Base-by-base conservation (phyloP, 2,113 vertebrate genomes). In the Xerus inauris region DNA sequence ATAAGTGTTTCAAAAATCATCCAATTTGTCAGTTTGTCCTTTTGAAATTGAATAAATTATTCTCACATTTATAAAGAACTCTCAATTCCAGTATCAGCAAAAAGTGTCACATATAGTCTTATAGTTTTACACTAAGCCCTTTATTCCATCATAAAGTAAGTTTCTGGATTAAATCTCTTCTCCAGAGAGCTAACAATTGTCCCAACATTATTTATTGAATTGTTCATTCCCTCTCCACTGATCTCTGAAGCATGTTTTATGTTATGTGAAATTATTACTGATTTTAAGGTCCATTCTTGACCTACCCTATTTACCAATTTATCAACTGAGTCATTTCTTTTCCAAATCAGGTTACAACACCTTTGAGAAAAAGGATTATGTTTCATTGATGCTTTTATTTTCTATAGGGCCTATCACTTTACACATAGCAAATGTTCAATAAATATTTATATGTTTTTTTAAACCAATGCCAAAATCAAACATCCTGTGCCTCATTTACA, bases 391-490 rank as follows among this genome's bases (percentile, higher is more conserved):
- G 26, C 49, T 85, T 92, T 1, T 79, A 67, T 86, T 94, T 94
- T 95, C 89, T 82, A 83, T 62, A 89, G 38, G 69, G 65, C 40
- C 45, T 89, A 93, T 97, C 79, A 94, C 40, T 91, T 97, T 96
- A 89, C 80, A 84, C 64, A 91, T 67, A 95, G 76, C 93, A 96
- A 97, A 94, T 93, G 80, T 95, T 94, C 82, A 93, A 94, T 93
- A 95, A 97, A 95, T 91, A 95, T 91, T 97, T 89, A 94, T 62
- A 83, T 89, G 84, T 91, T 91, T 96, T 57, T 89, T 89, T 81
- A 87, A 88, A 93, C 62, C 54, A 92, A 93, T 97, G 89, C 73
- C 81, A 67, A 96, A 91, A 93, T 93, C 87, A 51, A 91, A 89
- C 97, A 93, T 91, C 87, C 64, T 95, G 76, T 95, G 95, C 38